Conservation (phyloP, 2,113 vertebrate species). For the Sialia sialis region DNA sequence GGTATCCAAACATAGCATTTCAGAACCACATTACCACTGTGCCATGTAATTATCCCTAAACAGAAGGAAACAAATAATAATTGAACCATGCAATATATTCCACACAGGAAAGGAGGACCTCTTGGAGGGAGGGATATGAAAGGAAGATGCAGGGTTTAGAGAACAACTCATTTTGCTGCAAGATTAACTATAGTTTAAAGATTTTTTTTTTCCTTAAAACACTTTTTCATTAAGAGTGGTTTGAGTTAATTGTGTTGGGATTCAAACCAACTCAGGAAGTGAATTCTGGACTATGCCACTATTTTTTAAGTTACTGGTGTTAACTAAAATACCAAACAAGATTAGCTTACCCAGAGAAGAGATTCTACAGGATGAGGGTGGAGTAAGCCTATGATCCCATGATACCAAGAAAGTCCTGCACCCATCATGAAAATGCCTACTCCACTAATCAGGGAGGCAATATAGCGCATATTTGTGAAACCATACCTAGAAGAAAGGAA, state of each 20-base stretch:
- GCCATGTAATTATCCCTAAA: background rate
- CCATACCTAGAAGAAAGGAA: slow-evolving; percentile 81
- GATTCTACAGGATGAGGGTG: slow-evolving; percentile 93
- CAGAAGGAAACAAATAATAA: background rate
- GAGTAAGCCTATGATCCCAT: slow-evolving; percentile 93
- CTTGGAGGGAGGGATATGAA: background rate
- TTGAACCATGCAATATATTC: background rate
- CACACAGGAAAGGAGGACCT: background rate
- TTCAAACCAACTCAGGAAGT: background rate
- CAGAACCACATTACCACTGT: background rate
- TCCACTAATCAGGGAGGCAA: slow-evolving; percentile 94
- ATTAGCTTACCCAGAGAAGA: slow-evolving; percentile 88
- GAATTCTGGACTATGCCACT: background rate
- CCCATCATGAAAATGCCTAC: slow-evolving; percentile 99
- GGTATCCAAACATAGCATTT: background rate
- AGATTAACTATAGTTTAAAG: background rate
- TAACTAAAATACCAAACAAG: background rate
- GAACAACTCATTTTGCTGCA: background rate
- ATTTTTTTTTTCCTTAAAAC: background rate
- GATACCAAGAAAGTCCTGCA: slow-evolving; percentile 97
- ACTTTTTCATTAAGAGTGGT: background rate
- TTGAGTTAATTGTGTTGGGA: background rate
- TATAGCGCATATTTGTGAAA: slow-evolving; percentile 99
- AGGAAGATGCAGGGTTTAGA: background rate
- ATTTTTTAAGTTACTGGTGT: background rate